Conservation (phyloP, 2,888 invertebrate genomes). For the Beris morrisii region DNA sequence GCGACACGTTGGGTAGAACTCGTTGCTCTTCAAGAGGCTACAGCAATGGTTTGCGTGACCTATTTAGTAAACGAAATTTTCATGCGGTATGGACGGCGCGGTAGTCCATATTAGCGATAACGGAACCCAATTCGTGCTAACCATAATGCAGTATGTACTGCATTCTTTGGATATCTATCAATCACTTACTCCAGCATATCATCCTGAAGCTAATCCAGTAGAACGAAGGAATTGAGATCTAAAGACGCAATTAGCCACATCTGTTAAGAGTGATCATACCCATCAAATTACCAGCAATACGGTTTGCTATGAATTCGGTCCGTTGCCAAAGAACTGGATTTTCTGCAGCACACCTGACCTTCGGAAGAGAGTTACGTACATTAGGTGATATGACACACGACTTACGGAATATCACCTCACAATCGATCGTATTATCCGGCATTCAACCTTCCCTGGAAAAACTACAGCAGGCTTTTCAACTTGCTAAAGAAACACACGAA, state of each 20-base stretch:
- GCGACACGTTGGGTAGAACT: neutral
- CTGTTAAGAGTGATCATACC: constrained; percentile 45
- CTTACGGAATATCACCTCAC: constrained; percentile 41
- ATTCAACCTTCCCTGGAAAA: constrained; percentile 2
- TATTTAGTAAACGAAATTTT: constrained; percentile 43
- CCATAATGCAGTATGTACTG: no score
- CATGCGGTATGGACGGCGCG: neutral
- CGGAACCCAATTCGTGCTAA: no score
- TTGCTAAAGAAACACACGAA: no score
- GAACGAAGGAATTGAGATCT: constrained; percentile 43
- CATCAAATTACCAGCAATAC: constrained; percentile 45
- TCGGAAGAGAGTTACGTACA: constrained; percentile 45
- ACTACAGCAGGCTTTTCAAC: no score
- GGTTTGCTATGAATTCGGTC: constrained; percentile 50
- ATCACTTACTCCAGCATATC: no score
- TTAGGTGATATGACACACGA: constrained; percentile 45
- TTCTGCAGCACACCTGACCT: constrained; percentile 45
- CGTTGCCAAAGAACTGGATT: constrained; percentile 44
- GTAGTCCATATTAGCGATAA: no score
- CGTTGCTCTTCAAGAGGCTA: constrained; percentile 35
- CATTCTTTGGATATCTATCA: no score
- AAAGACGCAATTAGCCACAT: constrained; percentile 46
- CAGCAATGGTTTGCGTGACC: constrained; percentile 17
- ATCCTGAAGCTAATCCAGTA: neutral
- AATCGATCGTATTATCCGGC: constrained; percentile 41